Evolutionary conservation across 2,797 vertebrate genomes (phyloP).

Genomic region (Geotrypetes seraphini): DNA sequence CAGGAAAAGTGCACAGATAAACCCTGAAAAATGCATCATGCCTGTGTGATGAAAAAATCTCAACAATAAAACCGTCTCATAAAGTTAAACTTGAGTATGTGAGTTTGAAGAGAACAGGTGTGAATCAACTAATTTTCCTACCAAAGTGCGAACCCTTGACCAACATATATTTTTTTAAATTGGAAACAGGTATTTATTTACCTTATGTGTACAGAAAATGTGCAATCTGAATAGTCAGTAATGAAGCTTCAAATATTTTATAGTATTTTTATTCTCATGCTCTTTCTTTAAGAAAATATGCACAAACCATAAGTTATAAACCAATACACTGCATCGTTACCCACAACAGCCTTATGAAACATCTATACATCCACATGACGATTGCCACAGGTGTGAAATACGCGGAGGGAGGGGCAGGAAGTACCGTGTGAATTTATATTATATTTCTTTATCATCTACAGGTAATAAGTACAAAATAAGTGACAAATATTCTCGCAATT

Average conservation of each 20-base stretch:
- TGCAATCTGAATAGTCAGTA: conserved; percentile 18
- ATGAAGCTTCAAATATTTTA: conserved; percentile 37
- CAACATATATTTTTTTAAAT: too few relatives aligned
- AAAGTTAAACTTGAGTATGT: too few relatives aligned
- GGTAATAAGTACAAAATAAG: conserved; percentile 43
- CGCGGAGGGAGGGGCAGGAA: conserved; percentile 32
- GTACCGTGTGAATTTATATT: conserved; percentile 44
- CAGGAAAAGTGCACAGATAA: too few relatives aligned
- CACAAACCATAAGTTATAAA: conserved; percentile 56
- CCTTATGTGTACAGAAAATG: too few relatives aligned
- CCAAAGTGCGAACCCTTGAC: too few relatives aligned
- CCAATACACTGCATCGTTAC: conserved; percentile 51
- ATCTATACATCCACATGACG: conserved; percentile 40
- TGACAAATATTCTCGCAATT: conserved; percentile 44
- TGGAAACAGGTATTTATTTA: too few relatives aligned
- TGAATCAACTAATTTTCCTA: too few relatives aligned
- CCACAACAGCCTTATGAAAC: conserved; percentile 46
- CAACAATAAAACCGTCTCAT: too few relatives aligned
- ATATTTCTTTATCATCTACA: conserved; percentile 40
- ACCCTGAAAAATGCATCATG: too few relatives aligned
- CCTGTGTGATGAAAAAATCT: too few relatives aligned
- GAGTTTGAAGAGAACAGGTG: too few relatives aligned
- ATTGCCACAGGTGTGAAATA: conserved; percentile 53
- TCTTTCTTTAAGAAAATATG: conserved; percentile 39
- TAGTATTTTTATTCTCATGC: conserved; percentile 44